Conservation (phyloP, 2,888 invertebrate genomes). For the Pristionchus exspectatus region DNA sequence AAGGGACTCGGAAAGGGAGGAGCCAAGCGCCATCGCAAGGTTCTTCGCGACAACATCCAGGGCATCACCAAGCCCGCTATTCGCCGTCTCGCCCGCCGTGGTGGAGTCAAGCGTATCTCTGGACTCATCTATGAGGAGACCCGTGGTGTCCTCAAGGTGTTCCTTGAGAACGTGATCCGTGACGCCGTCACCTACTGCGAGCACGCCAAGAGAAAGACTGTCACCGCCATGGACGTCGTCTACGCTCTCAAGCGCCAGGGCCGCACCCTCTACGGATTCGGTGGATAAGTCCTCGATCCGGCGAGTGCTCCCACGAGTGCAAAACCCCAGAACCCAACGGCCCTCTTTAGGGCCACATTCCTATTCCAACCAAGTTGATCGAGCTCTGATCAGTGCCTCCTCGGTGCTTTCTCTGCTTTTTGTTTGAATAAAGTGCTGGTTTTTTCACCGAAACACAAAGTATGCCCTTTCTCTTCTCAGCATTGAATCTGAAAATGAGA, state of each 20-base stretch:
- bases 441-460: too few species aligned
- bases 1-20: conserved; percentile 88
- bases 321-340: conserved; percentile 65
- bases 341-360: conserved; percentile 72
- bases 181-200: conserved; percentile 90
- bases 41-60: conserved; percentile 73
- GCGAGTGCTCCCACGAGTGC: too few species aligned
- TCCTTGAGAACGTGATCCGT: conserved; percentile 81
- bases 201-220: conserved; percentile 90
- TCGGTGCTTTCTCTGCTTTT: too few species aligned
- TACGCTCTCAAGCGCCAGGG: conserved; percentile 90
- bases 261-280: conserved; percentile 86
- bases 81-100: conserved; percentile 81
- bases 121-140: conserved; percentile 75
- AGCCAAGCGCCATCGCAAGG: conserved; percentile 86
- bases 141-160: conserved; percentile 70
- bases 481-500: too few species aligned
- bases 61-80: conserved; percentile 79
- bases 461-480: too few species aligned
- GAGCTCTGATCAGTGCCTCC: too few species aligned
- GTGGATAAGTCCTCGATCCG: conserved; percentile 63
- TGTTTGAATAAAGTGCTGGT: too few species aligned
- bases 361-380: too few species aligned
- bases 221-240: conserved; percentile 90
- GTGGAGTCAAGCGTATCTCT: conserved; percentile 79